phyloP scores from a whole-genome alignment of 2,113 vertebrate species.

The Notechis scutatus region DNA sequence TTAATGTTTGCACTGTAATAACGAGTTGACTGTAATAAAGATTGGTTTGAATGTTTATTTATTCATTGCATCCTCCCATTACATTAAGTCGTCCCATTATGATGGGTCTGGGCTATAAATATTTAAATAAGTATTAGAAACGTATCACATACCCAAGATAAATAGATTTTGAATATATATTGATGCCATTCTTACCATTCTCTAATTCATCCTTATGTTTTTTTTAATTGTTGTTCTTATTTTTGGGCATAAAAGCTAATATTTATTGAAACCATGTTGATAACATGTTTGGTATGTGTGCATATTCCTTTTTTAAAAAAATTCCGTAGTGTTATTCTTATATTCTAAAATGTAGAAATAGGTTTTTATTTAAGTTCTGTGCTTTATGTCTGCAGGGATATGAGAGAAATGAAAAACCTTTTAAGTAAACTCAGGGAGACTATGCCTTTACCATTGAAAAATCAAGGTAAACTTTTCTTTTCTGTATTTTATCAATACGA shows the following conservation, averaged over 20 bases:
- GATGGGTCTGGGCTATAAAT: not conserved
- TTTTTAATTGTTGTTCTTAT: not conserved
- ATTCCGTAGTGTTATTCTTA: not conserved
- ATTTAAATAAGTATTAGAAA: not conserved
- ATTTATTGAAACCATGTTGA: not conserved
- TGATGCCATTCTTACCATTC: not conserved
- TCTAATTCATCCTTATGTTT: not conserved
- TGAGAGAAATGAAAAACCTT: conserved; percentile 99
- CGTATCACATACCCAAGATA: not conserved
- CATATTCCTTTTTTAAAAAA: not conserved
- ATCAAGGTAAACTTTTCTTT: conserved; percentile 83
- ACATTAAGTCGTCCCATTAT: not conserved
- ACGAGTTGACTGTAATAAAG: not conserved
- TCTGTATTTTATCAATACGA: not conserved
- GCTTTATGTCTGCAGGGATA: conserved; percentile 79
- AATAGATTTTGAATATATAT: not conserved
- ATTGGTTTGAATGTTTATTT: not conserved
- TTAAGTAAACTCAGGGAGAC: conserved; percentile 99
- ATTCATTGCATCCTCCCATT: not conserved
- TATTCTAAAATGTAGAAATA: not conserved
- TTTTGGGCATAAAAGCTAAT: not conserved
- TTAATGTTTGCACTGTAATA: not conserved
- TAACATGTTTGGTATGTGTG: not conserved
- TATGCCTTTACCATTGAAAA: conserved; percentile 99
- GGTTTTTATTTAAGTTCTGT: conserved; percentile 29